Evolutionary conservation across 2,888 invertebrate genomes (phyloP).

Genomic region (Gnatocerus cornutus): DNA sequence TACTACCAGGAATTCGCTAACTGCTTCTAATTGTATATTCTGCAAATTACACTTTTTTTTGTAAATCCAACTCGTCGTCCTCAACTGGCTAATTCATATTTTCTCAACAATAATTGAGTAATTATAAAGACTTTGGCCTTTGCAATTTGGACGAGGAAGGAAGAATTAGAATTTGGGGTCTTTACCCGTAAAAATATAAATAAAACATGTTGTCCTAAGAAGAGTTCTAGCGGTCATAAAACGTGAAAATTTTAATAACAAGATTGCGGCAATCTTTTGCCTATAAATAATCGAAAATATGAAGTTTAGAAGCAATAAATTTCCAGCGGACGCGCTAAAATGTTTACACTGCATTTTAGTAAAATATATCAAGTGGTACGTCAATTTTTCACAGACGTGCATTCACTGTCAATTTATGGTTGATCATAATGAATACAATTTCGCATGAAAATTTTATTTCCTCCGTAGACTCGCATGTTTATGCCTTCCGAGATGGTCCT

Average conservation of each 20-base stretch:
- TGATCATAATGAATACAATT: neutral
- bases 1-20: no score
- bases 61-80: no score
- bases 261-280: slow-evolving; percentile 2
- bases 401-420: slow-evolving; percentile 1
- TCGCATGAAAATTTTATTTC: slow-evolving; percentile 1
- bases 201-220: no score
- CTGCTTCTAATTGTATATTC: no score
- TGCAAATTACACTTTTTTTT: no score
- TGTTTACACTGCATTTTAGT: slow-evolving; percentile 7
- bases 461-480: neutral
- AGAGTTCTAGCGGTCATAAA: neutral
- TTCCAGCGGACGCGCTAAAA: neutral
- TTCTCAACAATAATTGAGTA: no score
- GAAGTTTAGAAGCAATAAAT: slow-evolving; percentile 1
- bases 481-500: neutral
- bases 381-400: slow-evolving; percentile 2
- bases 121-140: no score
- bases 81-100: no score
- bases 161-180: no score
- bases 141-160: no score
- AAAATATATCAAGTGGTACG: neutral
- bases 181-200: no score
- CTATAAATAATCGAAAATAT: slow-evolving; percentile 8
- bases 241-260: neutral